phyloP scores from a whole-genome alignment of 2,797 vertebrate genomes.

The Sternotherus odoratus region DNA sequence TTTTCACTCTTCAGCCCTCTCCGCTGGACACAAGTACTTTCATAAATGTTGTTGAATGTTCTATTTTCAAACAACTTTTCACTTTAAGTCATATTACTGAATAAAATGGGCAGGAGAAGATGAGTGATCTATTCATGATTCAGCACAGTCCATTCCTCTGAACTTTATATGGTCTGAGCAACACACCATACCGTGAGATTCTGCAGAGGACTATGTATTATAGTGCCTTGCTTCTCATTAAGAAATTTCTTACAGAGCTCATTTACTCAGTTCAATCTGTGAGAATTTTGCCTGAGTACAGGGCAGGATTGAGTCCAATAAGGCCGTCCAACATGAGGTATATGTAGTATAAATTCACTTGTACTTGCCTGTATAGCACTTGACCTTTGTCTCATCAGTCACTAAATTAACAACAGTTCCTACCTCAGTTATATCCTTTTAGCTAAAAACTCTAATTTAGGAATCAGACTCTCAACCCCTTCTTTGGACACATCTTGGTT shows the following conservation, averaged over 20 bases:
- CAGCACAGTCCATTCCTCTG: not conserved
- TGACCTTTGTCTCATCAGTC: not conserved
- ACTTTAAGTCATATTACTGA: not conserved
- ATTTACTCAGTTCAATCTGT: not conserved
- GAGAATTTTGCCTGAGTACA: not conserved
- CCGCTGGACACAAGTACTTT: not conserved
- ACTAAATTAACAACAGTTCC: not conserved
- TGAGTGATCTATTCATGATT: not conserved
- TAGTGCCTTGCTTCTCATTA: not conserved
- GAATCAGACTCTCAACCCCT: not conserved
- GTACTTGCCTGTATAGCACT: rapidly evolving
- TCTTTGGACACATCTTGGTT: not conserved
- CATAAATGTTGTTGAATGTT: not conserved
- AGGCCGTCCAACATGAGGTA: not conserved
- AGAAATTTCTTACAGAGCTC: not conserved
- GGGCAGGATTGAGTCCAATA: not conserved
- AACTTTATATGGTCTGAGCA: not conserved
- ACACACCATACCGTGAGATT: not conserved
- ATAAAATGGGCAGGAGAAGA: not conserved
- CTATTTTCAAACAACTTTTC: not conserved
- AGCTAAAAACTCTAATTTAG: not conserved
- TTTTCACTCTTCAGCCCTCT: not conserved
- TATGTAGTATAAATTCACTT: rapidly evolving
- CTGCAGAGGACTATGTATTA: rapidly evolving
- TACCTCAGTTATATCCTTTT: not conserved